phyloP scores from a whole-genome alignment of 92 coral and sea anemone species.

The Ricordea florida region DNA sequence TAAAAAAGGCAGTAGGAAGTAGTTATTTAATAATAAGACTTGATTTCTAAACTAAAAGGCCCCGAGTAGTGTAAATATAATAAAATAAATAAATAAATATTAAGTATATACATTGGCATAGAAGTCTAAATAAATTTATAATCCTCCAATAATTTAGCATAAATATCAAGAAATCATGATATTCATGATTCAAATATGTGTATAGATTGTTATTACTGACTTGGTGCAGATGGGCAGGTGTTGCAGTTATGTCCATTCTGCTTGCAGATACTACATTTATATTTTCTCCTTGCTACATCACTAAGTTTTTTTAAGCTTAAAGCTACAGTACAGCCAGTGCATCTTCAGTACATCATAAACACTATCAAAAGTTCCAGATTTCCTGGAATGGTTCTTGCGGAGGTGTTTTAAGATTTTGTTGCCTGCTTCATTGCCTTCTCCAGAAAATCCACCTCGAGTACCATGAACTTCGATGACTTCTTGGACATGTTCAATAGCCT shows the following conservation, averaged over 20 bases:
- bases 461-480: conserved; percentile 24
- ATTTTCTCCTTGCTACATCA: neutral
- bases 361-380: conserved; percentile 12
- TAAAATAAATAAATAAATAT: neutral
- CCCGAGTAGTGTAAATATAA: neutral
- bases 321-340: conserved; percentile 46
- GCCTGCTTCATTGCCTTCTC: conserved; percentile 35
- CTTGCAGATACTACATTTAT: conserved; percentile 23
- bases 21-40: neutral
- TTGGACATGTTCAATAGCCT: conserved; percentile 25
- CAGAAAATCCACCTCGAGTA: conserved; percentile 31
- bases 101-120: neutral
- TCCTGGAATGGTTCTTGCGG: conserved; percentile 30
- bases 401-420: conserved; percentile 30
- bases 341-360: conserved; percentile 17
- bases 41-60: neutral
- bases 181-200: neutral
- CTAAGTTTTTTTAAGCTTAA: conserved; percentile 19
- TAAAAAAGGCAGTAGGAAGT: conserved; percentile 12
- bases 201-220: neutral
- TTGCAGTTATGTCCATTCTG: conserved; percentile 36
- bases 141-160: neutral
- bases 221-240: conserved; percentile 15
- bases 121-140: neutral
- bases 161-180: neutral